Conservation (phyloP, 2,797 vertebrate genomes). For the Natrix natrix region DNA sequence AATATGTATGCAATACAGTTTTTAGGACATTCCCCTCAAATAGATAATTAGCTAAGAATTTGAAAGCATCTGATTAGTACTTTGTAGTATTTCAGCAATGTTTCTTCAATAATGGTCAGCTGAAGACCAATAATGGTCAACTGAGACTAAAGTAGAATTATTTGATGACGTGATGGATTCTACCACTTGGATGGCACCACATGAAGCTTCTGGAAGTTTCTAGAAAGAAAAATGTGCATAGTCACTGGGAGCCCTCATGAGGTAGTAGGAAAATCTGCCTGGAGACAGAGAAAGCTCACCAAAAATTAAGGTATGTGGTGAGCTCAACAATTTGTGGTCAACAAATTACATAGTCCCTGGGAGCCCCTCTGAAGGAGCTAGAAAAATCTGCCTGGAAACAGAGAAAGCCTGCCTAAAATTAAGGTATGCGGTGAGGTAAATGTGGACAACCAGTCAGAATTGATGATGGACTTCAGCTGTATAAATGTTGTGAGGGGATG, state of each 20-base stretch:
- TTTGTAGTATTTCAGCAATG: not conserved
- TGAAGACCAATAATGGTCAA: not conserved
- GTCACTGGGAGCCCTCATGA: not conserved
- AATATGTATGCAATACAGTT: not conserved
- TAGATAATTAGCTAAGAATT: not conserved
- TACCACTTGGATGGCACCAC: not conserved
- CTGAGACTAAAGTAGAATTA: not conserved
- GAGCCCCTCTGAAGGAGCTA: not conserved
- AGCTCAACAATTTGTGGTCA: too few relatives aligned
- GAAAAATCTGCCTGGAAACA: not conserved
- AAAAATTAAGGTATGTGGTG: not conserved
- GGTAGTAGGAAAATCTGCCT: not conserved
- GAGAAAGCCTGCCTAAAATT: not conserved
- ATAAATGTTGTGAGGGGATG: not conserved
- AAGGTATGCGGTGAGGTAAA: not conserved
- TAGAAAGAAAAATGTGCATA: not conserved
- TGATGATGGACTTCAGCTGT: not conserved
- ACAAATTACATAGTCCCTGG: not conserved
- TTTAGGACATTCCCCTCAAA: not conserved
- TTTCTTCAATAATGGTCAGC: not conserved
- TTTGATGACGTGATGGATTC: not conserved
- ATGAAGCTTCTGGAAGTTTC: not conserved
- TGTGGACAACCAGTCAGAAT: not conserved
- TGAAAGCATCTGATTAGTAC: not conserved
- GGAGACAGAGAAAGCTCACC: not conserved